phyloP scores from a whole-genome alignment of 2,113 vertebrate species.

The Callocephalon fimbriatum region DNA sequence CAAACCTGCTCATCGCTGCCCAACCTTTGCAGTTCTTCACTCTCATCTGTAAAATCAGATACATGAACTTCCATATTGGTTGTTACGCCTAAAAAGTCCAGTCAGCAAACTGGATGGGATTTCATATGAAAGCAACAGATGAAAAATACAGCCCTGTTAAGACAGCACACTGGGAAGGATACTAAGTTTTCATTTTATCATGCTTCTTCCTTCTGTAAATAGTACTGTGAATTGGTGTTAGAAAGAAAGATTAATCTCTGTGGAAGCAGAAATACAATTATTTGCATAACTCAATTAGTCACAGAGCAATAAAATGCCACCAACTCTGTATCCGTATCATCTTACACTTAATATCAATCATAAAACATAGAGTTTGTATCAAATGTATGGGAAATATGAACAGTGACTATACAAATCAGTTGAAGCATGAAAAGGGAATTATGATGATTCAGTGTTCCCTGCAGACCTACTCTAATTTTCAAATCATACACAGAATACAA shows the following conservation, averaged over 20 bases:
- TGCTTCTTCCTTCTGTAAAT: neutral
- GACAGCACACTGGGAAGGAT: neutral
- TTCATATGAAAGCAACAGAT: neutral
- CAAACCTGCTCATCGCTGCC: neutral
- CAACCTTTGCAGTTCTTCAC: neutral
- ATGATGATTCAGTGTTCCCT: neutral
- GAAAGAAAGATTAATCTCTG: neutral
- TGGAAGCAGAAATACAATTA: neutral
- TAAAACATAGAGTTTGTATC: neutral
- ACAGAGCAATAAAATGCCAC: neutral
- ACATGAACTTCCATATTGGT: neutral
- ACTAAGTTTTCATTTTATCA: neutral
- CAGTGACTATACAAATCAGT: neutral
- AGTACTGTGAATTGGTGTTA: neutral
- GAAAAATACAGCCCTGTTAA: neutral
- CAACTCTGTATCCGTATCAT: neutral
- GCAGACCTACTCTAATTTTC: neutral
- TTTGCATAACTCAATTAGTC: neutral
- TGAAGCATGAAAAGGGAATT: neutral
- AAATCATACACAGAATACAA: neutral
- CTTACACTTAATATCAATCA: neutral
- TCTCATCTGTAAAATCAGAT: neutral
- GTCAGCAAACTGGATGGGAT: neutral
- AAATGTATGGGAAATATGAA: neutral
- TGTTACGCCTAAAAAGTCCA: neutral